These are phyloP conservation scores for Rhorus exstirpatorius DNA, from an alignment of 2,888 invertebrate species.

Conservation along the genomic window DNA sequence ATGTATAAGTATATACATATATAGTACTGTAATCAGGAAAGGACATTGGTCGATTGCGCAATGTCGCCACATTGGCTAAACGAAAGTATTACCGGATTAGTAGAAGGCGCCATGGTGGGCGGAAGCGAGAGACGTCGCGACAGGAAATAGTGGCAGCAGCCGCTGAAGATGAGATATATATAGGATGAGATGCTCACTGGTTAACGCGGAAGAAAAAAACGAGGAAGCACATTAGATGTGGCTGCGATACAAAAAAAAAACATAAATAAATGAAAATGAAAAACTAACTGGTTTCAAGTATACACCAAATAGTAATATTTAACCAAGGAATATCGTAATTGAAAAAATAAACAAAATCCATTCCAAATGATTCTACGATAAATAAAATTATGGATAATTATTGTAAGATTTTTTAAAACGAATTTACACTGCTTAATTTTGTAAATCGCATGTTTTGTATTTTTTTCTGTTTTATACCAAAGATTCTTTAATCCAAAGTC, in stretches of 20 bases:
- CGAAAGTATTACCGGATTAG: constrained; percentile 41
- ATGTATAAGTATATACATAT: too few species aligned
- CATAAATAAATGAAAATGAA: too few species aligned
- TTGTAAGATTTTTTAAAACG: too few species aligned
- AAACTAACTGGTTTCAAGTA: constrained; percentile 8
- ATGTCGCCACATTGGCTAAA: constrained; percentile 24
- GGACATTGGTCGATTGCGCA: constrained; percentile 7
- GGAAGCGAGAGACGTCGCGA: constrained; percentile 28
- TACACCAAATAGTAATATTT: background rate
- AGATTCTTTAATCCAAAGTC: too few species aligned
- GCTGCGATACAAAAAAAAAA: background rate
- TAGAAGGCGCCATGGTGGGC: constrained; percentile 16
- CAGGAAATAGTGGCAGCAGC: constrained; percentile 31
- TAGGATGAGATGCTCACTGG: background rate
- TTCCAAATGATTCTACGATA: too few species aligned
- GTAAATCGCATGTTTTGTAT: too few species aligned
- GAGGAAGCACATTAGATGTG: background rate
- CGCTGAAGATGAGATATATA: constrained; percentile 28
- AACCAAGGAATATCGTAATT: background rate
- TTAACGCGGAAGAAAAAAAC: background rate
- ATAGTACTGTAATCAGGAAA: background rate
- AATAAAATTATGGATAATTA: too few species aligned
- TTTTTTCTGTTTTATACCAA: too few species aligned
- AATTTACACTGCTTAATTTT: too few species aligned
- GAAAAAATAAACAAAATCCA: background rate